A percentile compares a stretch with the other conserved stretches of the same genome.
Evolutionary conservation across 2,797 vertebrate species (phyloP).

Genomic region (Kryptopterus vitreolus): DNA sequence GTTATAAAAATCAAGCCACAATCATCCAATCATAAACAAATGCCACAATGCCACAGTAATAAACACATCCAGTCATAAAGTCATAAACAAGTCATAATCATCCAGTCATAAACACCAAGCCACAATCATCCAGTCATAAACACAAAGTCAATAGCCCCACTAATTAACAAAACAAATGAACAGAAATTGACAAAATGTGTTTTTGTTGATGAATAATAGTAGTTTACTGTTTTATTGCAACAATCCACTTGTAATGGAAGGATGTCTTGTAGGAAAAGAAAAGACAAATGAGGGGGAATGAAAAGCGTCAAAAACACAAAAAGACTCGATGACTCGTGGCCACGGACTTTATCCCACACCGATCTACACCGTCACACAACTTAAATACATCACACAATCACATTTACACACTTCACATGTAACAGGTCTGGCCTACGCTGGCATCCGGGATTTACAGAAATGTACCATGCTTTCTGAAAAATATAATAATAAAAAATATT

Average conservation of each 20-base stretch:
- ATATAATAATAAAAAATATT: background rate
- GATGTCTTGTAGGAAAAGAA: background rate
- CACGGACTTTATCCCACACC: background rate
- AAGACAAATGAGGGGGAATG: background rate
- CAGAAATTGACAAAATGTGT: background rate
- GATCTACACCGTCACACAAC: background rate
- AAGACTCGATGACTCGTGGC: background rate
- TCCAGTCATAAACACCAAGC: too few relatives aligned
- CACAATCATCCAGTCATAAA: too few relatives aligned
- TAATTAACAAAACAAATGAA: too few relatives aligned
- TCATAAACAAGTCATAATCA: too few relatives aligned
- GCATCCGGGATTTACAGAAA: background rate
- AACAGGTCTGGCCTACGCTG: background rate
- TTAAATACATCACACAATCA: constrained; percentile 3
- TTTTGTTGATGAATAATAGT: background rate
- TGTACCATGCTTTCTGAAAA: background rate
- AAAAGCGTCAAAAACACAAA: background rate
- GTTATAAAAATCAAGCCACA: too few relatives aligned
- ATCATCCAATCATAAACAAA: too few relatives aligned
- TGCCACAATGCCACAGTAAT: too few relatives aligned
- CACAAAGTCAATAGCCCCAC: too few relatives aligned
- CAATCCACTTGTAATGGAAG: background rate
- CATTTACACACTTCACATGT: background rate
- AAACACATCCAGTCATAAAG: too few relatives aligned
- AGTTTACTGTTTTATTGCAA: background rate